A percentile compares a stretch with the other conserved stretches of the same genome.
Evolutionary conservation across 2,888 invertebrate species (phyloP).

Genomic region (Lasioglossum calceatum): DNA sequence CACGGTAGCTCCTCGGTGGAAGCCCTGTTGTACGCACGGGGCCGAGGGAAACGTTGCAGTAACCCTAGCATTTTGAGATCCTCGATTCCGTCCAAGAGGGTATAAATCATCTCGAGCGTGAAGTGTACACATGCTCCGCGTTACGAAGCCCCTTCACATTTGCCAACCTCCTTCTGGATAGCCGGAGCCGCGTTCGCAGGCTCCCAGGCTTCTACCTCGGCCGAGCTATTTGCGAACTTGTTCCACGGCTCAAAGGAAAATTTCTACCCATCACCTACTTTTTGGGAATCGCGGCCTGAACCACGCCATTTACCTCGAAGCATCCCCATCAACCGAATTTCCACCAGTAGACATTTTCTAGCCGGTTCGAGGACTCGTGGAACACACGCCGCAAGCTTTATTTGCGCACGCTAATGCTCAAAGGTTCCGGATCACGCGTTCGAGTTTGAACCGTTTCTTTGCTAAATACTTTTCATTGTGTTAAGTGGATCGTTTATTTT

Average conservation of each 20-base stretch:
- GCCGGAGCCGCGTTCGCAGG: conserved; percentile 20
- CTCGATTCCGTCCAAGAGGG: conserved; percentile 54
- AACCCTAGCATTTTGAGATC: conserved; percentile 53
- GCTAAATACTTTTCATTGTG: not conserved
- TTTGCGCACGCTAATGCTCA: not conserved
- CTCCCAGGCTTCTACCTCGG: conserved; percentile 12
- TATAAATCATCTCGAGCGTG: conserved; percentile 67
- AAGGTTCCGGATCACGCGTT: not conserved
- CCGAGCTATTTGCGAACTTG: conserved; percentile 40
- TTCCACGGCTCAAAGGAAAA: conserved; percentile 37
- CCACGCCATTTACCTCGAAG: not conserved
- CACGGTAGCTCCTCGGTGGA: conserved; percentile 12
- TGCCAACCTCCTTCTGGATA: conserved; percentile 31
- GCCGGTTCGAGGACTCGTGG: not conserved
- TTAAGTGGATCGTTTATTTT: not conserved
- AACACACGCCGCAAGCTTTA: not conserved
- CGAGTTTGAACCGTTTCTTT: not conserved
- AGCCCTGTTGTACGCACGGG: conserved; percentile 43
- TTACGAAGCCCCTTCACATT: conserved; percentile 50
- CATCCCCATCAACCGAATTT: not conserved
- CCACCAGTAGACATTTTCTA: not conserved
- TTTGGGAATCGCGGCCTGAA: not conserved
- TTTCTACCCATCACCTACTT: not conserved
- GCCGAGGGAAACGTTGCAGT: conserved; percentile 45
- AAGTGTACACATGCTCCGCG: conserved; percentile 66